Base-by-base conservation (phyloP, 1,140 invertebrate genomes). In the Cherax quadricarinatus region DNA sequence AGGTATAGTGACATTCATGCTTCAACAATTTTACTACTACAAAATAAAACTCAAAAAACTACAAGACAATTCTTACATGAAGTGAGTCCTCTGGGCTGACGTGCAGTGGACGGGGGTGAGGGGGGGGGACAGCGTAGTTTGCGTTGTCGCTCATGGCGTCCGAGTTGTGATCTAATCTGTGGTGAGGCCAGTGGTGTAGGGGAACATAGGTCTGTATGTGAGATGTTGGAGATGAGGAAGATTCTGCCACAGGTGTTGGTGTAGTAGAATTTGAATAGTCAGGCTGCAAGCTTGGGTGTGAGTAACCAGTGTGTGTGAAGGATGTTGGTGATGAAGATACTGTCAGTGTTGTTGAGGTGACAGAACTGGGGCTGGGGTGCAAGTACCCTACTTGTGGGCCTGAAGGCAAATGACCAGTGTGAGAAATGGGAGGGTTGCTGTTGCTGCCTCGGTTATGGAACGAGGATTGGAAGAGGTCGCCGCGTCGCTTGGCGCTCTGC, bases 401-500 rank as follows among this genome's bases (percentile, higher is more conserved):
- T 7, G 66, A 49, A 62, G 83, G 57, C 12, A 24, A 49, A 14
- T 70, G 84, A 21, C 62, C 41, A n/a, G 70, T 49, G 53, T 78
- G 87, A 21, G 66, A 70, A 51, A 53, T 14, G 24, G 75, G 78
- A 53, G 88, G 80, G 51, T 83, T 82, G 81, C 41, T 70, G 12
- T 53, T 18, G 41, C 60, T 41, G 48, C 80, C 88, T 51, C 88
- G 88, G 53, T 89, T 89, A 84, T 89, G 81, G 79, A 89, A 89
- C 30, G 88, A 92, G 14, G 91, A 82, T 51, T 87, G 91, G 79
- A 86, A 84, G 91, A 92, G 86, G 79, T 92, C 91, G 16, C 86
- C 91, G 9, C 91, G 85, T 88, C 91, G 30, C 66, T 92, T 92
- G 86, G 91, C 66, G 91, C 85, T 84, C 91, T 92, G 91, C 21